A percentile compares a stretch with the other conserved stretches of the same genome.
Conservation (phyloP, 2,888 invertebrate genomes). For the Luperina nickerlii region DNA sequence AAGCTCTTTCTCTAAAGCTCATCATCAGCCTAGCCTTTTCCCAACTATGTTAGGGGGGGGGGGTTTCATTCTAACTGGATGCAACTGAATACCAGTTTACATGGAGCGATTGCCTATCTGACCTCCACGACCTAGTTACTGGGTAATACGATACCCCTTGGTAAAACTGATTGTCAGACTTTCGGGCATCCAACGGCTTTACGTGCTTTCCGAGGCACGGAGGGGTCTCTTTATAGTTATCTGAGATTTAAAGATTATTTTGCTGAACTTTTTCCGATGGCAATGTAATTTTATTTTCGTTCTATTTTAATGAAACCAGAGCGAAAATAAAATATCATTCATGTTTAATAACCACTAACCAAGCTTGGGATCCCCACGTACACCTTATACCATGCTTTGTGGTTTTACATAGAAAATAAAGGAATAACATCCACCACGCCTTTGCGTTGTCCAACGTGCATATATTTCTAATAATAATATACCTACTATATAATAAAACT, state of each 20-base stretch:
- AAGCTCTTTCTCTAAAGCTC: background rate
- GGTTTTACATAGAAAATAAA: conserved; percentile 56
- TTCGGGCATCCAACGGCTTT: no score
- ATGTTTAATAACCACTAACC: conserved; percentile 49
- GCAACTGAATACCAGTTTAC: no score
- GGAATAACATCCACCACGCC: conserved; percentile 37
- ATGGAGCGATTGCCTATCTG: no score
- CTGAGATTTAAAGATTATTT: background rate
- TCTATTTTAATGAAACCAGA: background rate
- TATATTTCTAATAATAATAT: conserved; percentile 28
- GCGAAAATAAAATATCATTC: conserved; percentile 25
- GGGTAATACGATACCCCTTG: no score
- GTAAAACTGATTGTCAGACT: no score
- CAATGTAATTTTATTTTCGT: no score
- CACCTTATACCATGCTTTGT: conserved; percentile 42
- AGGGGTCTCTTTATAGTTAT: no score
- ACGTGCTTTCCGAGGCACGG: no score
- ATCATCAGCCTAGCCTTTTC: no score
- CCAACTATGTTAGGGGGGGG: no score
- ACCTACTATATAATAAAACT: background rate
- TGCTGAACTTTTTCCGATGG: background rate
- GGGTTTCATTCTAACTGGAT: no score
- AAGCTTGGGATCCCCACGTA: conserved; percentile 19
- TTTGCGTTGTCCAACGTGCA: conserved; percentile 42
- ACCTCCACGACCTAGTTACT: no score